These are phyloP conservation scores for Hemaris fuciformis DNA, from an alignment of 2,888 invertebrate species.

Conservation along the genomic window DNA sequence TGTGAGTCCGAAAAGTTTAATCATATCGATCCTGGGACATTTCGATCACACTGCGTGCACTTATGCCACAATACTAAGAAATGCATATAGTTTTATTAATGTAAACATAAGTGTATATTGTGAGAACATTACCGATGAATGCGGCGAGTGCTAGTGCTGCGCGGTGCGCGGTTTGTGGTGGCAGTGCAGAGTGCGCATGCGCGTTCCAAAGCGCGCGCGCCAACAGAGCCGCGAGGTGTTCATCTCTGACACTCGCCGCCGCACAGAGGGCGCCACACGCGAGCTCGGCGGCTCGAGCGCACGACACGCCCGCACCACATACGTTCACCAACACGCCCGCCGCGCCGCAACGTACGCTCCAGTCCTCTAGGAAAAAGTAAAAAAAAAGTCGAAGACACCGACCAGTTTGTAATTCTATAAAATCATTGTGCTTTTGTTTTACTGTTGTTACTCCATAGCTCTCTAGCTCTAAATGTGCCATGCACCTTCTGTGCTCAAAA, in stretches of 20 bases:
- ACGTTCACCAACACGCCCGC: constrained; percentile 93
- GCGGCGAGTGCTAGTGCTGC: constrained; percentile 78
- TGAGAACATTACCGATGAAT: constrained; percentile 89
- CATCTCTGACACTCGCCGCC: constrained; percentile 78
- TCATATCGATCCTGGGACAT: no score
- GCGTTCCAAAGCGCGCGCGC: constrained; percentile 55
- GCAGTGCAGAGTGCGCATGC: constrained; percentile 53
- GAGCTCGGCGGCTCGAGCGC: constrained; percentile 51
- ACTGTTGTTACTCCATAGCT: no score
- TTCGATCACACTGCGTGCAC: no score
- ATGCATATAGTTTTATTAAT: no score
- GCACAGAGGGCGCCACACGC: constrained; percentile 48
- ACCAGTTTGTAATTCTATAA: no score
- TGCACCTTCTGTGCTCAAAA: no score
- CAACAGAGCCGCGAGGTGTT: constrained; percentile 41
- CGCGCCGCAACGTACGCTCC: constrained; percentile 87
- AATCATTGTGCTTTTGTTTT: no score
- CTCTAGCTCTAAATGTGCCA: no score
- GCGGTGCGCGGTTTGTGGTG: constrained; percentile 40
- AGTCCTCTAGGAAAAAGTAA: constrained; percentile 71
- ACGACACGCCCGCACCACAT: constrained; percentile 57
- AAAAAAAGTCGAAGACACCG: no score
- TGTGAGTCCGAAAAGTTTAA: no score
- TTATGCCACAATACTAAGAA: no score
- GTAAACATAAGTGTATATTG: no score